A percentile compares a stretch with the other conserved stretches of the same genome.
phyloP scores from a whole-genome alignment of 2,113 vertebrate genomes.

The Myodes glareolus region DNA sequence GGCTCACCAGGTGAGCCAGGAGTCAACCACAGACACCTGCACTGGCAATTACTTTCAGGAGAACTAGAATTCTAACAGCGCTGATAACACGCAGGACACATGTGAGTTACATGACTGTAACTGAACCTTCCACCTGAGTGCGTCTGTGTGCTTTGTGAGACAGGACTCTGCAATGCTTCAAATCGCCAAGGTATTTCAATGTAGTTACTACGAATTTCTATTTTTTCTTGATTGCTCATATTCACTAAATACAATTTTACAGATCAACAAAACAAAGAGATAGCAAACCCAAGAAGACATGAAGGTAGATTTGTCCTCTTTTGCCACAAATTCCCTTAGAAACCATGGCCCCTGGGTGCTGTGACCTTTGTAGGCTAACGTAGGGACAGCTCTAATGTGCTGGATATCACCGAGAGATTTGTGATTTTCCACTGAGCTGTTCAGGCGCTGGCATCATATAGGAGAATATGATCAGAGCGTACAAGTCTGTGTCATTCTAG shows the following conservation, averaged over 20 bases:
- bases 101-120: slow-evolving; percentile 51
- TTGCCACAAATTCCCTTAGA: slow-evolving; percentile 32
- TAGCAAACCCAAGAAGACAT: neutral
- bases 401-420: slow-evolving; percentile 25
- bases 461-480: neutral
- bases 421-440: neutral
- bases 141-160: slow-evolving; percentile 62
- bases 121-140: slow-evolving; percentile 49
- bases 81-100: neutral
- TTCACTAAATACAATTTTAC: neutral
- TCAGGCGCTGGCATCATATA: neutral
- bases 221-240: slow-evolving; percentile 23
- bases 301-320: neutral
- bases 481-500: neutral
- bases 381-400: slow-evolving; percentile 37
- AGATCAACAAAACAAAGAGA: slow-evolving; percentile 41
- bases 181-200: slow-evolving; percentile 1
- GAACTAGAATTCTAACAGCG: slow-evolving; percentile 38
- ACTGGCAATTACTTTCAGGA: slow-evolving; percentile 66
- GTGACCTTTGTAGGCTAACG: neutral
- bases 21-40: slow-evolving; percentile 81
- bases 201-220: neutral
- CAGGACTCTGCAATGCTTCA: slow-evolving; percentile 30
- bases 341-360: neutral
- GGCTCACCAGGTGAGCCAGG: slow-evolving; percentile 83